A percentile compares a stretch with the other conserved stretches of the same genome.
Evolutionary conservation across 2,797 vertebrate species (phyloP).

Genomic region (Typhlichthys eigenmanni): DNA sequence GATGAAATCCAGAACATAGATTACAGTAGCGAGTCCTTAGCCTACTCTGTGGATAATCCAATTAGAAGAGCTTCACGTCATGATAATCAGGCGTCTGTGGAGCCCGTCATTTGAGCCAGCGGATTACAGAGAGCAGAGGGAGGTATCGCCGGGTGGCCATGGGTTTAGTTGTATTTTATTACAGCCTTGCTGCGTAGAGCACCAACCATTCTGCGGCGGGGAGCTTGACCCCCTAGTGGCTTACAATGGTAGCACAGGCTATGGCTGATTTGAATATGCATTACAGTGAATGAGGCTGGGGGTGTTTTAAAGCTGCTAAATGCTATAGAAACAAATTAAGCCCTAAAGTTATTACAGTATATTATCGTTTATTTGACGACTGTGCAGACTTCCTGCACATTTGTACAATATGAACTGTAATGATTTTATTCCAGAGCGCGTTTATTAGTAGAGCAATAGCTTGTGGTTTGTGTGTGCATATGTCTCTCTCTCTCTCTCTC

Average conservation of each 20-base stretch:
- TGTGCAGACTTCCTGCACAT: constrained; percentile 7
- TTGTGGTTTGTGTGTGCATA: background rate
- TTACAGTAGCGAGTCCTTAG: constrained; percentile 69
- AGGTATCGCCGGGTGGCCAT: constrained; percentile 61
- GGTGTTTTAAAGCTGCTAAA: constrained; percentile 23
- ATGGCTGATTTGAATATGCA: constrained; percentile 43
- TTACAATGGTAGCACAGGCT: constrained; percentile 43
- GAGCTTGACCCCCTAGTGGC: constrained; percentile 79
- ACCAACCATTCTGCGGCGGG: constrained; percentile 55
- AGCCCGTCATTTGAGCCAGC: constrained; percentile 63
- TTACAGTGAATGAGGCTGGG: constrained; percentile 28
- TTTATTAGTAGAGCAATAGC: background rate
- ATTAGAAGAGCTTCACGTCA: constrained; percentile 74
- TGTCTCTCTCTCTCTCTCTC: too few relatives aligned
- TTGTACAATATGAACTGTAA: constrained; percentile 9
- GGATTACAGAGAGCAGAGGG: constrained; percentile 68
- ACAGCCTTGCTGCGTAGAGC: constrained; percentile 66
- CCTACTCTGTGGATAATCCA: constrained; percentile 66
- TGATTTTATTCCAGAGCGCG: constrained; percentile 22
- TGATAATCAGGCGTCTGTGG: constrained; percentile 69
- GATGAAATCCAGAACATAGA: constrained; percentile 70
- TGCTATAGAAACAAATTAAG: constrained; percentile 30
- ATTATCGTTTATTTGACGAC: constrained; percentile 17
- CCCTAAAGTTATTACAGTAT: constrained; percentile 9
- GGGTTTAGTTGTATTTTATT: constrained; percentile 57